phyloP scores from a whole-genome alignment of 2,113 vertebrate genomes.

The Pelecanus crispus region DNA sequence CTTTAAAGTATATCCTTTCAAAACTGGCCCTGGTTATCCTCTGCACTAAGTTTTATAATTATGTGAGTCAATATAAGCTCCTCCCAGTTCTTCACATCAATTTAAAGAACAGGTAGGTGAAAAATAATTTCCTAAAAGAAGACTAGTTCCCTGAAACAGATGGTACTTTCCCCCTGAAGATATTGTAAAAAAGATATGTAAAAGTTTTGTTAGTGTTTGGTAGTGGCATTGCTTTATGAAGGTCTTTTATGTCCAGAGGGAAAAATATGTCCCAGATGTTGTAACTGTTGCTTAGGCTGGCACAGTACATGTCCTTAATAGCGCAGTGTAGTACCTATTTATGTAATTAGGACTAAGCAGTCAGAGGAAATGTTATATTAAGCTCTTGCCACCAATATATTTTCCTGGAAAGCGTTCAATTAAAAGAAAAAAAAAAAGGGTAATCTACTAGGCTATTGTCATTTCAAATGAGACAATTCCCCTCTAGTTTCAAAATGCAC shows the following conservation, averaged over 20 bases:
- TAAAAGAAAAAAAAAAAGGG: neutral
- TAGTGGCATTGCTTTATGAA: neutral
- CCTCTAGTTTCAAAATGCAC: neutral
- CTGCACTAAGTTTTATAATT: neutral
- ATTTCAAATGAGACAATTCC: slow-evolving; percentile 19
- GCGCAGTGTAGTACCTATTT: neutral
- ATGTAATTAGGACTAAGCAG: slow-evolving; percentile 31
- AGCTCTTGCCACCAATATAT: neutral
- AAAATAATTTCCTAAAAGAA: neutral
- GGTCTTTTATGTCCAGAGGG: slow-evolving; percentile 18
- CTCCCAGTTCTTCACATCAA: neutral
- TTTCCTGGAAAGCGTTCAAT: slow-evolving; percentile 9
- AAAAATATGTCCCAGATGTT: slow-evolving; percentile 34
- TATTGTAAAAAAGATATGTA: neutral
- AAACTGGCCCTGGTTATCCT: neutral
- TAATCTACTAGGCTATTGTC: neutral
- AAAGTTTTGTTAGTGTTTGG: neutral
- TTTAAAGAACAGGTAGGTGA: neutral
- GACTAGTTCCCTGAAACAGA: neutral
- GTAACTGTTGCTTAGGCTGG: neutral
- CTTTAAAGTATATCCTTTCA: neutral
- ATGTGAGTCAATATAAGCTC: neutral
- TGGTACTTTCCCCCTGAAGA: neutral
- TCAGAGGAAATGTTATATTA: slow-evolving; percentile 44
- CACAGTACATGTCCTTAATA: slow-evolving; percentile 11